Evolutionary conservation across 2,797 vertebrate genomes (phyloP).

Genomic region (Eulemur albifrons): DNA sequence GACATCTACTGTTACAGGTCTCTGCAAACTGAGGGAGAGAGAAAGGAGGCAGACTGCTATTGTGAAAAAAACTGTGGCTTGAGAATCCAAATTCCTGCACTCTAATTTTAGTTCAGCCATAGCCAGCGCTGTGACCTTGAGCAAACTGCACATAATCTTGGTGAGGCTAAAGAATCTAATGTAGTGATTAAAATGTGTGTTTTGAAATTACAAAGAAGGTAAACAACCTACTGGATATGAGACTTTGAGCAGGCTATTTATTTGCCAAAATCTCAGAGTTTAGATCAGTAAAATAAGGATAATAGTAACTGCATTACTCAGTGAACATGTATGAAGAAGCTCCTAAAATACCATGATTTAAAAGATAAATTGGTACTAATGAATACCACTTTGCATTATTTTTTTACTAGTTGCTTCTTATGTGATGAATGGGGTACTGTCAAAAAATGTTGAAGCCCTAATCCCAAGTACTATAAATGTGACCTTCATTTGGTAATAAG

Average conservation of each 20-base stretch:
- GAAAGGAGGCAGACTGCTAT: neutral
- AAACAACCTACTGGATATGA: neutral
- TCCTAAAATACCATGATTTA: neutral
- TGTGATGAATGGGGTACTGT: neutral
- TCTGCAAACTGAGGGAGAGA: neutral
- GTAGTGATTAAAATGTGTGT: neutral
- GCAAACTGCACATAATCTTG: neutral
- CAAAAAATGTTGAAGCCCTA: neutral
- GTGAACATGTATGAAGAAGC: neutral
- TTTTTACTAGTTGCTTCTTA: neutral
- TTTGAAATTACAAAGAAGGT: neutral
- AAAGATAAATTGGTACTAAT: neutral
- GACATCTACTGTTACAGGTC: conserved; percentile 34
- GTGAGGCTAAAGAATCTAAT: neutral
- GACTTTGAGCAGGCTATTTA: neutral
- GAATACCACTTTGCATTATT: neutral
- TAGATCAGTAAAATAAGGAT: neutral
- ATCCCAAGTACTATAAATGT: neutral
- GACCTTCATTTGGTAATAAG: neutral
- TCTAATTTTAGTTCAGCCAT: neutral
- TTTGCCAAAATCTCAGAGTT: neutral
- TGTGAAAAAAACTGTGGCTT: neutral
- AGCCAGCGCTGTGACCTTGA: neutral
- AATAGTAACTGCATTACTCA: neutral
- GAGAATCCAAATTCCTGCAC: neutral